Evolutionary conservation across 1,140 invertebrate genomes (phyloP).

Genomic region (Contarinia nasturtii): DNA sequence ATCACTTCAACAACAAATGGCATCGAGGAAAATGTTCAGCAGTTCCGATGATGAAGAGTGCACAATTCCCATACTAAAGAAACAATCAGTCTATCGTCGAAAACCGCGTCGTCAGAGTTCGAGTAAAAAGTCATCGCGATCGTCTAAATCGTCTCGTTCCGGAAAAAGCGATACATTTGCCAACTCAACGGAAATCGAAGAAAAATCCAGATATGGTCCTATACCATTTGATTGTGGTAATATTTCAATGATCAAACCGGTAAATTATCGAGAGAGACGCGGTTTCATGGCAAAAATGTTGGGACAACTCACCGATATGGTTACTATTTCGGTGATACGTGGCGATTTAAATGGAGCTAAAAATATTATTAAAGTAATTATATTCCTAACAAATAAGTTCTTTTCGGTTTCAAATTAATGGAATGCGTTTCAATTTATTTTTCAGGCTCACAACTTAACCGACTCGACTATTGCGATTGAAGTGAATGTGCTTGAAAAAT

Average conservation of each 20-base stretch:
- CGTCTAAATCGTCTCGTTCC: constrained; percentile 12
- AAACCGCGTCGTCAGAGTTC: constrained; percentile 13
- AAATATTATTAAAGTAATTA: constrained; percentile 17
- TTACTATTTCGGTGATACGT: constrained; percentile 16
- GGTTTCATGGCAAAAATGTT: constrained; percentile 20
- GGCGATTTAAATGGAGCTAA: constrained; percentile 21
- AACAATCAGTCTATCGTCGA: constrained; percentile 11
- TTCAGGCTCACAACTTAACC: not conserved
- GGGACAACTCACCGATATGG: constrained; percentile 15
- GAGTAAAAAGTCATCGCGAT: not conserved
- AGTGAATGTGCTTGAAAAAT: constrained; percentile 4
- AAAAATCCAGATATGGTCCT: constrained; percentile 5
- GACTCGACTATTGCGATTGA: not conserved
- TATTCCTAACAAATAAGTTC: not conserved
- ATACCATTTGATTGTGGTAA: not conserved
- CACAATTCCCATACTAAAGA: constrained; percentile 13
- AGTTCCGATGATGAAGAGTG: constrained; percentile 18
- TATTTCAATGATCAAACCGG: not conserved
- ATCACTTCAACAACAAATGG: constrained; percentile 14
- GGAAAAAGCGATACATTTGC: constrained; percentile 1
- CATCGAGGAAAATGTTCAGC: constrained; percentile 6
- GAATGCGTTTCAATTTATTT: not conserved
- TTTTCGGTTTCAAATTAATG: not conserved
- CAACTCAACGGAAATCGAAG: constrained; percentile 4
- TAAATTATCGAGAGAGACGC: constrained; percentile 5